phyloP scores from a whole-genome alignment of 2,113 vertebrate genomes.

The Nothoprocta perdicaria region DNA sequence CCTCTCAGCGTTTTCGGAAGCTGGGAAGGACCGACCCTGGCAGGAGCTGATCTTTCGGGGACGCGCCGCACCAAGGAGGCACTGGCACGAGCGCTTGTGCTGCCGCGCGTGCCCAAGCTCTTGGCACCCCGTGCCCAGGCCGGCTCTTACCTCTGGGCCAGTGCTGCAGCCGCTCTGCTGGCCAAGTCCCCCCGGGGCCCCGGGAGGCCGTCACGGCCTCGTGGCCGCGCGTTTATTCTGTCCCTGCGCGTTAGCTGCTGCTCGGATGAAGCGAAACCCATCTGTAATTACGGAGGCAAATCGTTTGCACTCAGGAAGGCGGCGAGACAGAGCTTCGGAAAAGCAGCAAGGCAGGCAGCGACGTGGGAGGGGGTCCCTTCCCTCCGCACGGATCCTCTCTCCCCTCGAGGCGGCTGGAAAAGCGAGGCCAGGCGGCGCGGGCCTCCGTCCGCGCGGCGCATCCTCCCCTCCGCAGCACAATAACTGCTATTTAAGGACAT shows the following conservation, averaged over 20 bases:
- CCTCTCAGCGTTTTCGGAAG: background rate
- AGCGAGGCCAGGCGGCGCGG: background rate
- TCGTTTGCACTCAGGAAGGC: background rate
- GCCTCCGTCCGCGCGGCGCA: background rate
- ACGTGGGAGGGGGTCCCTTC: too few relatives aligned
- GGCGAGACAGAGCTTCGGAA: background rate
- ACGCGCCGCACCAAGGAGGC: background rate
- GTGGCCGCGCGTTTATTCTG: background rate
- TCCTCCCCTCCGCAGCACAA: background rate
- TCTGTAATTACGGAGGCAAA: background rate
- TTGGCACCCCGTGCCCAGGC: fast-evolving
- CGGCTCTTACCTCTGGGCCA: background rate
- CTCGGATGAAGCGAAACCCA: fast-evolving
- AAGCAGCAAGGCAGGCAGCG: background rate
- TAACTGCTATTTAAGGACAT: background rate
- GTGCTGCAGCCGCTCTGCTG: fast-evolving
- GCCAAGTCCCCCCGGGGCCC: background rate
- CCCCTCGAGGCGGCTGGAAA: background rate
- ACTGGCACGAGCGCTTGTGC: fast-evolving
- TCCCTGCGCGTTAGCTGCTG: background rate
- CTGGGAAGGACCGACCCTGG: background rate
- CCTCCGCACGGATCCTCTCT: background rate
- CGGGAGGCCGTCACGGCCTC: fast-evolving
- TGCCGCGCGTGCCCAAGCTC: background rate
- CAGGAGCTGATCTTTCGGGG: background rate